Percentiles rank a stretch among this genome's conserved stretches.
These are phyloP conservation scores for Eupithecia subfuscata DNA, from an alignment of 2,888 invertebrate species.

Conservation along the genomic window DNA sequence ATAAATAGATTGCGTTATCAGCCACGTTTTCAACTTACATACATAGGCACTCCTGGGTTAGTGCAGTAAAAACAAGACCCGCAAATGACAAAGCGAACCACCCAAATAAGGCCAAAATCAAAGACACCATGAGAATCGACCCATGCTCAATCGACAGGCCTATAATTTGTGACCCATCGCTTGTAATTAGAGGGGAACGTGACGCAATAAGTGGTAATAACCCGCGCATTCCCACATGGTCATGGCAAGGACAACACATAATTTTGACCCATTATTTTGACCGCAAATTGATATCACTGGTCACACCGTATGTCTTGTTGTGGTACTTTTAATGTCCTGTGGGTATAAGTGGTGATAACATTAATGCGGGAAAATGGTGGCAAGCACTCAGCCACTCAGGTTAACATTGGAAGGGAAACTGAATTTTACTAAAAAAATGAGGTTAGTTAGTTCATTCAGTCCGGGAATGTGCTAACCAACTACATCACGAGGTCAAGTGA, in stretches of 20 bases:
- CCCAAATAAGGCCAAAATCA: conserved; percentile 60
- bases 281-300: conserved; percentile 67
- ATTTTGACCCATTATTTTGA: conserved; percentile 80
- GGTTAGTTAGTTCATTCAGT: too few species aligned
- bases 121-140: conserved; percentile 58
- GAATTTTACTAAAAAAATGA: neutral
- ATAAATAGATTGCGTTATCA: too few species aligned
- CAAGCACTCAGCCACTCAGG: neutral
- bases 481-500: too few species aligned
- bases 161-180: conserved; percentile 80
- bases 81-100: conserved; percentile 18
- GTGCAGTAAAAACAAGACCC: neutral
- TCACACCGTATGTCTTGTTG: conserved; percentile 57
- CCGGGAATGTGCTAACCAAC: too few species aligned
- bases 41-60: neutral
- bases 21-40: too few species aligned
- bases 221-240: conserved; percentile 75
- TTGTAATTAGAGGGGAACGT: conserved; percentile 74
- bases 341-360: conserved; percentile 8
- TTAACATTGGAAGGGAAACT: neutral
- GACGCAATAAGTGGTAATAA: conserved; percentile 63
- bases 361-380: neutral
- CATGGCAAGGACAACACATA: conserved; percentile 76
- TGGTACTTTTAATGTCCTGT: conserved; percentile 17
- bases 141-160: conserved; percentile 64